Conservation (phyloP, 2,797 vertebrate genomes). For the Zenarchopterus dispar region DNA sequence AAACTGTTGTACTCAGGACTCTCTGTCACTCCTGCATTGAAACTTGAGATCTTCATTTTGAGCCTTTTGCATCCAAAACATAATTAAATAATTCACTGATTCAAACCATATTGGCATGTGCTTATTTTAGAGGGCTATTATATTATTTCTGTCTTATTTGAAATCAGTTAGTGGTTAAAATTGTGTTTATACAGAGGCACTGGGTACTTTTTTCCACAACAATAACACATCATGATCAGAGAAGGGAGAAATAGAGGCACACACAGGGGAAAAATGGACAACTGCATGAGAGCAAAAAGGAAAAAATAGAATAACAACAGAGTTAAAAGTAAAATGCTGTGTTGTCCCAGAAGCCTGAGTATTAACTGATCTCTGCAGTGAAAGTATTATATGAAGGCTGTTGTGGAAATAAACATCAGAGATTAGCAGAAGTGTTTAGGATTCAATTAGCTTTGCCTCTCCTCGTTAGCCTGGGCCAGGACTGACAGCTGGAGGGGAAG, state of each 20-base stretch:
- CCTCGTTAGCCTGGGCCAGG: slow-evolving; percentile 49
- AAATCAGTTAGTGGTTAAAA: too few species aligned
- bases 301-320: slow-evolving; percentile 12
- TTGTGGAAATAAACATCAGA: slow-evolving; percentile 32
- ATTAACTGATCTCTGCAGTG: slow-evolving; percentile 25
- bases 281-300: neutral
- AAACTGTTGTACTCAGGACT: too few species aligned
- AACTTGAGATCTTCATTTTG: too few species aligned
- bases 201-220: too few species aligned
- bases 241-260: slow-evolving; percentile 18
- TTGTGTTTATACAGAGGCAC: too few species aligned
- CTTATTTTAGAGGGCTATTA: too few species aligned
- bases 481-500: slow-evolving; percentile 54
- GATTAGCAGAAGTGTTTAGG: slow-evolving; percentile 64
- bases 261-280: slow-evolving; percentile 5
- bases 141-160: too few species aligned
- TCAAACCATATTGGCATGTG: too few species aligned
- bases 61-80: too few species aligned
- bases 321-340: slow-evolving; percentile 3
- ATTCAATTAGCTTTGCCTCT: slow-evolving; percentile 72
- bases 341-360: slow-evolving; percentile 16
- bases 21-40: too few species aligned
- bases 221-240: slow-evolving; percentile 49
- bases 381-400: neutral
- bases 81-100: too few species aligned